Conservation (phyloP, 2,113 vertebrate genomes). For the Tautogolabrus adspersus region DNA sequence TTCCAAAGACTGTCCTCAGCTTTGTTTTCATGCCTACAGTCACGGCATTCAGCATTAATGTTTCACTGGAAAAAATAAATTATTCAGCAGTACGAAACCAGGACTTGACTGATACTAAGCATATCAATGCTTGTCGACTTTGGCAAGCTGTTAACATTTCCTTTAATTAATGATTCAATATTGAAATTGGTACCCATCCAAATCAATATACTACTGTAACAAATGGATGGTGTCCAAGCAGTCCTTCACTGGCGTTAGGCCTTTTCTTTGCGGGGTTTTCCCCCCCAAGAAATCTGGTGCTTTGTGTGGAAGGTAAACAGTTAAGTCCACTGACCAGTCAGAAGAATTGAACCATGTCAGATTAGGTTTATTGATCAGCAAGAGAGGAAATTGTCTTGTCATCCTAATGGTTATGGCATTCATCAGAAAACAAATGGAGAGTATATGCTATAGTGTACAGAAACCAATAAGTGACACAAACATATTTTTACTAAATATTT, state of each 20-base stretch:
- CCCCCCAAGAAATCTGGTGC: not conserved
- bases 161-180: conserved; percentile 60
- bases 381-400: conserved; percentile 38
- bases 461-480: not conserved
- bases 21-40: conserved; percentile 50
- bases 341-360: conserved; percentile 30
- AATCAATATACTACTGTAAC: conserved; percentile 46
- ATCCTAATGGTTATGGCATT: conserved; percentile 19
- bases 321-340: conserved; percentile 25
- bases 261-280: not conserved
- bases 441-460: not conserved
- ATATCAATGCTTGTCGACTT: conserved; percentile 41
- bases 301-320: conserved; percentile 24
- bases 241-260: conserved; percentile 6
- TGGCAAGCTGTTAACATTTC: conserved; percentile 53
- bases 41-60: conserved; percentile 56
- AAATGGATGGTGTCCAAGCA: conserved; percentile 25
- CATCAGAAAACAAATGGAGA: conserved; percentile 12
- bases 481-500: not conserved
- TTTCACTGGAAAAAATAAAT: conserved; percentile 61
- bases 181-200: conserved; percentile 44
- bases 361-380: conserved; percentile 46
- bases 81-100: conserved; percentile 48
- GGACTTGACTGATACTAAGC: conserved; percentile 38
- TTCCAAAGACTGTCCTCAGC: conserved; percentile 18